Evolutionary conservation across 2,888 invertebrate genomes (phyloP), one percentile per base, ranked within the genome.

Genomic region (Noctua janthe): DNA sequence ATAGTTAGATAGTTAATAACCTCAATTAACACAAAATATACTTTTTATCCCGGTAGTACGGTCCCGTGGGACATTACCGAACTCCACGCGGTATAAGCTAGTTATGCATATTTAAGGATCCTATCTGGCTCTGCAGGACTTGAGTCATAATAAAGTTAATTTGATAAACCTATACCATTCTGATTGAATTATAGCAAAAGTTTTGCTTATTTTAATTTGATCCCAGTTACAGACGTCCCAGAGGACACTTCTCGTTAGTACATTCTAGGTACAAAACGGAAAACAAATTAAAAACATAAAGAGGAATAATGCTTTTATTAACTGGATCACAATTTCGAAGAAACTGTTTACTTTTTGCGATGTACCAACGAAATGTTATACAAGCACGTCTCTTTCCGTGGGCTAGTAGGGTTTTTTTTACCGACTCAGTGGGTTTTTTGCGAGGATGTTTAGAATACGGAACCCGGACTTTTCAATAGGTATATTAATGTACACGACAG

Each of bases 401-500:
- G 72, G 71, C 71, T 78, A 69, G 69, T 71, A 74, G 71, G 54
- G 35, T 83, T 85, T 86, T 59, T 47, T 86, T 85, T 85, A 69
- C 51, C 43, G 17, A 71, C 8, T 74, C 64, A 43, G 43, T 81
- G n/a, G 71, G 62, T 72, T 86, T 86, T 86, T 86, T 86, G 78
- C 72, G 83, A 67, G 39, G 70, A 84, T 54, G 72, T 67, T 70
- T 62, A n/a, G 81, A 78, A 71, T 74, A 54, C 74, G 70, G 47
- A 59, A 71, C 56, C 66, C 62, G 35, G 54, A 80, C 62, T 87
- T 51, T 85, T 87, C 66, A 47, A 82, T 80, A 74, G 29, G 59
- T 83, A 82, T 79, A 87, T 79, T 78, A 78, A 80, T 73, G 74
- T 82, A 78, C 59, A 80, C 67, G 88, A 83, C 85, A 85, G 82